Evolutionary conservation across 1,140 invertebrate species (phyloP).

Genomic region (Scaptomyza hsui): DNA sequence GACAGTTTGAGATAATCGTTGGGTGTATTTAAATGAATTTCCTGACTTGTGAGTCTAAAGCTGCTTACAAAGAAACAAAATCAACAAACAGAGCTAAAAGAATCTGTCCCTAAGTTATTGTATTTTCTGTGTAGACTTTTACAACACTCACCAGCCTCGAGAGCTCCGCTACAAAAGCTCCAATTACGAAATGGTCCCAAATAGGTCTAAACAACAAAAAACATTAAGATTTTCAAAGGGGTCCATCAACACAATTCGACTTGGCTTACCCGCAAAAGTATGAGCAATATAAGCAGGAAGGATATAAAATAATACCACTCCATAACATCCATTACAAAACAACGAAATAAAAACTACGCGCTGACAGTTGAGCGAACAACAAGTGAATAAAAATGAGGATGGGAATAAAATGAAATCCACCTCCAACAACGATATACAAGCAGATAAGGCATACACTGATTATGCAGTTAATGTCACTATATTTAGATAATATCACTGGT

Average conservation of each 20-base stretch:
- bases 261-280: conserved; percentile 42
- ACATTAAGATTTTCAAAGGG: not conserved
- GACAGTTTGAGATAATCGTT: conserved; percentile 8
- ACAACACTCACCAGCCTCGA: conserved; percentile 26
- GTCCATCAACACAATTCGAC: not conserved
- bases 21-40: not conserved
- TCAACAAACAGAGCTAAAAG: too few relatives aligned
- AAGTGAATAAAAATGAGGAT: conserved; percentile 21
- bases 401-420: conserved; percentile 3
- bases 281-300: conserved; percentile 29
- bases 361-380: conserved; percentile 1
- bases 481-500: conserved; percentile 20
- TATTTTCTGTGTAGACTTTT: not conserved
- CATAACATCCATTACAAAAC: conserved; percentile 24
- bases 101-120: too few relatives aligned
- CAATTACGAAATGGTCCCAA: conserved; percentile 36
- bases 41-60: conserved; percentile 3
- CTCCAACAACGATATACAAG: conserved; percentile 3
- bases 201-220: conserved; percentile 22
- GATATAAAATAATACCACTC: conserved; percentile 39
- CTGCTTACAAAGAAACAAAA: not conserved
- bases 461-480: conserved; percentile 13
- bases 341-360: not conserved
- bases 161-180: conserved; percentile 1
- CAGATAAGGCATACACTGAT: conserved; percentile 17